These are phyloP conservation scores for Cricetomys ansorgei DNA, from an alignment of 2,113 vertebrate species.

Conservation along the genomic window DNA sequence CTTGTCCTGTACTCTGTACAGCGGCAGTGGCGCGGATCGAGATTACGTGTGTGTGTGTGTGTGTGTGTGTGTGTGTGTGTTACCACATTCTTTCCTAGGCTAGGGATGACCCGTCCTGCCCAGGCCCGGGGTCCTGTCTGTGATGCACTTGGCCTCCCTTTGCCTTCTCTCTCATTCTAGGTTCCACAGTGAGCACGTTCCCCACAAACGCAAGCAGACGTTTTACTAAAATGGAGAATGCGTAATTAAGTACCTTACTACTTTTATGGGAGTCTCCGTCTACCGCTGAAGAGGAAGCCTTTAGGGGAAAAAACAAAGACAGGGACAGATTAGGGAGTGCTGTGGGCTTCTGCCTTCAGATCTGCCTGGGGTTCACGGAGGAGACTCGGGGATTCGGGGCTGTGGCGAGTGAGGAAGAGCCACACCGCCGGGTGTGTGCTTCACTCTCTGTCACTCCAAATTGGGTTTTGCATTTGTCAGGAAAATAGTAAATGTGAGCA, in stretches of 20 bases:
- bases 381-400: neutral
- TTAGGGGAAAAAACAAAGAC: neutral
- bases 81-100: neutral
- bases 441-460: constrained; percentile 22
- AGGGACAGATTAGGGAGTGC: neutral
- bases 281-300: neutral
- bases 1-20: neutral
- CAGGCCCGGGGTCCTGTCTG: neutral
- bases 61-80: too few species aligned
- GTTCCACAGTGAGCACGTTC: neutral
- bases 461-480: constrained; percentile 27
- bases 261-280: neutral
- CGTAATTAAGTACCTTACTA: neutral
- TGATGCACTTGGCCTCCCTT: neutral
- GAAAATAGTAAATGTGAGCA: neutral
- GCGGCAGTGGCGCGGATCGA: neutral
- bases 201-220: neutral
- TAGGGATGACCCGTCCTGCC: neutral
- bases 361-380: neutral
- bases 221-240: neutral
- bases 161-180: constrained; percentile 18
- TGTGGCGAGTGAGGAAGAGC: neutral
- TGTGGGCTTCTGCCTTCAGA: neutral
- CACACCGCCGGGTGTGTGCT: neutral
- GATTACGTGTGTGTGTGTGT: neutral